Conservation (phyloP, 2,113 vertebrate species). For the Charina bottae region DNA sequence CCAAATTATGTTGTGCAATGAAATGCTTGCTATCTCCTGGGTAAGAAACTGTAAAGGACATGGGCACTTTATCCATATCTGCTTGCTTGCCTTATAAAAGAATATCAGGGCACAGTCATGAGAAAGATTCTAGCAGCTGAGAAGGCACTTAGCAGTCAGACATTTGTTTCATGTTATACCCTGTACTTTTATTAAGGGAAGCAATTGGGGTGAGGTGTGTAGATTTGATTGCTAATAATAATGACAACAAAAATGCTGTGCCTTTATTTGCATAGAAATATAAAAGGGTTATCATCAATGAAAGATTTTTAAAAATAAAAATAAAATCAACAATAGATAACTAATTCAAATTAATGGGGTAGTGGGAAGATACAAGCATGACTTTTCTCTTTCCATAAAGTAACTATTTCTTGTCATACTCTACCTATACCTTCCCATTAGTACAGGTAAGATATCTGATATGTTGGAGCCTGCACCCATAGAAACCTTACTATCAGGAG, state of each 20-base stretch:
- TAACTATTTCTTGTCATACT: not conserved
- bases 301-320: slow-evolving; percentile 13
- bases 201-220: not conserved
- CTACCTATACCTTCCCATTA: not conserved
- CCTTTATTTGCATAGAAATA: slow-evolving; percentile 42
- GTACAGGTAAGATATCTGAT: not conserved
- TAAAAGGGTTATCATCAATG: not conserved
- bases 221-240: slow-evolving; percentile 27
- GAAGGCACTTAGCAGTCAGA: rapidly evolving
- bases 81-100: not conserved
- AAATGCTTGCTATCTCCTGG: not conserved
- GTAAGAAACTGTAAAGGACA: not conserved
- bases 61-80: not conserved
- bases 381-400: not conserved
- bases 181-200: slow-evolving; percentile 12
- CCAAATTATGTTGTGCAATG: rapidly evolving
- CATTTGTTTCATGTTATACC: not conserved
- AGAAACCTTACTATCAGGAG: not conserved
- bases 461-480: not conserved
- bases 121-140: slow-evolving; percentile 4
- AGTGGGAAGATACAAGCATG: not conserved
- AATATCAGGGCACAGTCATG: not conserved
- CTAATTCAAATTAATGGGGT: not conserved
- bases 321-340: slow-evolving; percentile 40
- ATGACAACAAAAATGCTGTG: slow-evolving; percentile 15